Percentiles rank a stretch among this genome's conserved stretches.
Evolutionary conservation across 2,888 invertebrate species (phyloP).

Genomic region (Amphipyra berbera): DNA sequence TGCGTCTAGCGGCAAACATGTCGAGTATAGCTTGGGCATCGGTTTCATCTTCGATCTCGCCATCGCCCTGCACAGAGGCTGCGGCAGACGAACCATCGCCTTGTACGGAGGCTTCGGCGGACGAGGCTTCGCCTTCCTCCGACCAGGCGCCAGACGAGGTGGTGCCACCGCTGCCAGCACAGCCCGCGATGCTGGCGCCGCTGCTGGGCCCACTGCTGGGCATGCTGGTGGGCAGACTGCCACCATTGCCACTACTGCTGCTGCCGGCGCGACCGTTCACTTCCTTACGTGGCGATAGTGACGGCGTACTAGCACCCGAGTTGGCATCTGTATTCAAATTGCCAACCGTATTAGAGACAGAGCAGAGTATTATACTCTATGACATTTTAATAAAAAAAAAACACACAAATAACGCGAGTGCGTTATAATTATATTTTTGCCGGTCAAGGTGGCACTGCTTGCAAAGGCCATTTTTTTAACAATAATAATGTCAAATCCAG

Average conservation of each 20-base stretch:
- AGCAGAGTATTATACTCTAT: too few relatives aligned
- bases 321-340: slow-evolving; percentile 73
- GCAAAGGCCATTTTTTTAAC: too few relatives aligned
- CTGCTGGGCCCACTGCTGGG: slow-evolving; percentile 77
- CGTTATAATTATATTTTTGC: too few relatives aligned
- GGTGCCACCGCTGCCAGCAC: slow-evolving; percentile 77
- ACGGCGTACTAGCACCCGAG: slow-evolving; percentile 90
- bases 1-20: slow-evolving; percentile 93
- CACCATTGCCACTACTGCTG: slow-evolving; percentile 72
- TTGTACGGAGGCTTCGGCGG: slow-evolving; percentile 92
- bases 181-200: slow-evolving; percentile 84
- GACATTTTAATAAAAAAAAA: too few relatives aligned
- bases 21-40: slow-evolving; percentile 92
- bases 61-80: slow-evolving; percentile 92
- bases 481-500: too few relatives aligned
- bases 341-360: neutral
- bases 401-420: too few relatives aligned
- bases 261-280: slow-evolving; percentile 87
- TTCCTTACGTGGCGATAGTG: slow-evolving; percentile 93
- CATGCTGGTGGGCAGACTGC: slow-evolving; percentile 82
- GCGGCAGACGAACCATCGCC: slow-evolving; percentile 94
- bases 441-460: too few relatives aligned
- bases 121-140: slow-evolving; percentile 93
- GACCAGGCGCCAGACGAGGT: slow-evolving; percentile 93
- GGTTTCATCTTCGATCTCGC: slow-evolving; percentile 88